Evolutionary conservation across 2,797 vertebrate species (phyloP), one percentile per base, ranked within the genome.

Genomic region (Coregonus suidteri): DNA sequence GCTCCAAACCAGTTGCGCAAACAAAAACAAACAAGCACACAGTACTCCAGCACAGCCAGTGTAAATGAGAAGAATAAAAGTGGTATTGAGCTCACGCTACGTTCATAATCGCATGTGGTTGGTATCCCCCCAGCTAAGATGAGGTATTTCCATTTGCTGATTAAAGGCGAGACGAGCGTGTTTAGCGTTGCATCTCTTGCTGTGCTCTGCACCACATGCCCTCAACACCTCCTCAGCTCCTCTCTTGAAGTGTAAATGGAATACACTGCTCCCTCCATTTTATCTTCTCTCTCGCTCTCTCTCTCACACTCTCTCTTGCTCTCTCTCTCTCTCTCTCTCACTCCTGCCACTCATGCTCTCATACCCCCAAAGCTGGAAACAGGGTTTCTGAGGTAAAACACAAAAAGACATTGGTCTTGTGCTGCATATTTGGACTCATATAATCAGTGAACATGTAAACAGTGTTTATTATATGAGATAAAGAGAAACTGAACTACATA

Each of bases 181-280:
- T 90, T 90, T 85, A 85, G 83, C 20, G 75, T 67, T 76, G 85
- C 67, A 80, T 88, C 89, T 90, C 86, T 64, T 82, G 74, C 86
- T 87, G 85, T 80, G 87, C 83, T 52, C 16, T 81, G 85, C 86
- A 89, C 87, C 74, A 80, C 81, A 80, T 84, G 87, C 87, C 89
- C 84, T 84, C 84, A 83, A 82, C 88, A 88, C 86, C 88, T 90
- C 82, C 87, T 76, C 14, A 78, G 86, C 82, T 91, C 85, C 77
- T 75, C 90, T 91, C 92, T 94, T 94, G 93, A 94, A 93, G 93
- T 94, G 93, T 90, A 94, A 94, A 94, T 93, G 85, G 84, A 77
- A 82, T 84, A 74, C 81, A 79, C 82, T 69, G 83, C 87, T 86
- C 81, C 78, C 77, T 82, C 75, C 53, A 80, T 80, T 74, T 52